Percentiles rank a stretch among this genome's conserved stretches.
These are phyloP conservation scores for Dromas ardeola DNA, from an alignment of 2,113 vertebrate genomes.

Conservation along the genomic window DNA sequence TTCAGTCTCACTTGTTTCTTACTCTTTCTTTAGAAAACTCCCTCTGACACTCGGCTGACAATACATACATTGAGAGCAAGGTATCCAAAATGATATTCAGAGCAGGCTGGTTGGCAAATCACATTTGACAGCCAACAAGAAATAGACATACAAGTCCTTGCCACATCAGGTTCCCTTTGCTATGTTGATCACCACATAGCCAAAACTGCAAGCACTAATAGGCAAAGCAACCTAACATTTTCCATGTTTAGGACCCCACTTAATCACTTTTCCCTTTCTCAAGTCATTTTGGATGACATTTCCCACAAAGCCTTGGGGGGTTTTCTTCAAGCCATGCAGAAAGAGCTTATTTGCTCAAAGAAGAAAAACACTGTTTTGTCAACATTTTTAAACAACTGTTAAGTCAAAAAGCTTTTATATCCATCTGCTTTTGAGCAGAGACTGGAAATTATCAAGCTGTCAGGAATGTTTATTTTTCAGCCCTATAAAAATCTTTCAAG, in stretches of 20 bases:
- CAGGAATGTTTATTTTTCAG: conserved; percentile 38
- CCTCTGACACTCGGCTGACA: background rate
- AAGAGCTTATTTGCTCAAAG: background rate
- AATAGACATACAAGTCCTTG: background rate
- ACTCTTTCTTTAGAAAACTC: background rate
- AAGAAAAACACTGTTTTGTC: conserved; percentile 43
- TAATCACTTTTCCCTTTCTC: background rate
- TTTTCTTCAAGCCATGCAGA: background rate
- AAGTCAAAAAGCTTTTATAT: conserved; percentile 32
- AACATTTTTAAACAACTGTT: conserved; percentile 57
- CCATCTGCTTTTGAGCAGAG: conserved; percentile 46
- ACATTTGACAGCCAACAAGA: background rate
- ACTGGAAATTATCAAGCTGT: conserved; percentile 50
- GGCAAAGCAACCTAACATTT: background rate
- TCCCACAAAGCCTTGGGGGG: background rate
- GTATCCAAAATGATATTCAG: background rate
- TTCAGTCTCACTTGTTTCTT: background rate
- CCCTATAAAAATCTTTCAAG: conserved; percentile 18
- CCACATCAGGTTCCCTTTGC: background rate
- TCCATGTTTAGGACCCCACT: background rate
- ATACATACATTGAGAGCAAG: background rate
- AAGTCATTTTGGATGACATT: background rate
- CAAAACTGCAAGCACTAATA: background rate
- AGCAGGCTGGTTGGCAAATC: background rate
- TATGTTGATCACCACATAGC: background rate